Evolutionary conservation across 2,113 vertebrate species (phyloP).

Genomic region (Acanthisitta chloris): DNA sequence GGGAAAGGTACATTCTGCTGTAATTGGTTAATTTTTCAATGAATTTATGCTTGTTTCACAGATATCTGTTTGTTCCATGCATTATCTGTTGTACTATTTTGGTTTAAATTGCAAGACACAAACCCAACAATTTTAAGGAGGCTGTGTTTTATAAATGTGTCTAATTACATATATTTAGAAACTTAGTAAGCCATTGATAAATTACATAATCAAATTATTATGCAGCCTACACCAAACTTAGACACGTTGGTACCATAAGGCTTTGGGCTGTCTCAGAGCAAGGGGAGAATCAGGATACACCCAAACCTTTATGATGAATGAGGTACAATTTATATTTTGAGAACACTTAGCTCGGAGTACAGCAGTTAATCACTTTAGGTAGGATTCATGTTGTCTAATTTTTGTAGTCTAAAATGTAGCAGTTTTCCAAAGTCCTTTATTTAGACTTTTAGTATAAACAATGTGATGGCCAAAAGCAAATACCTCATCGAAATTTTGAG

Average conservation of each 20-base stretch:
- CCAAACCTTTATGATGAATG: neutral
- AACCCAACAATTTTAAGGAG: neutral
- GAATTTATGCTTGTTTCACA: neutral
- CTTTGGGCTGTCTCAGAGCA: neutral
- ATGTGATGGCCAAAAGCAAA: neutral
- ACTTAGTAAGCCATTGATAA: neutral
- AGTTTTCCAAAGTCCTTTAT: neutral
- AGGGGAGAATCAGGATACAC: neutral
- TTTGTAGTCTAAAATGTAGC: neutral
- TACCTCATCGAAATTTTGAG: neutral
- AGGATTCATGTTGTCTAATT: neutral
- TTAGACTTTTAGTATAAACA: neutral
- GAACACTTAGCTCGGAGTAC: neutral
- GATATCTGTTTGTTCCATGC: neutral
- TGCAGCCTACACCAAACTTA: neutral
- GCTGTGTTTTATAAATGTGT: accelerated
- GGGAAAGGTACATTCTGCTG: accelerated
- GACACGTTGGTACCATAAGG: neutral
- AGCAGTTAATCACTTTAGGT: neutral
- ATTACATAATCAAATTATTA: neutral
- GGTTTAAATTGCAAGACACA: neutral
- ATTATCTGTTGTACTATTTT: neutral
- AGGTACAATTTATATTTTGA: neutral
- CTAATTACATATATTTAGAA: neutral
- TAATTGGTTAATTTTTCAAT: neutral